Conservation (phyloP, 2,888 invertebrate genomes). For the Uropetala carovei region DNA sequence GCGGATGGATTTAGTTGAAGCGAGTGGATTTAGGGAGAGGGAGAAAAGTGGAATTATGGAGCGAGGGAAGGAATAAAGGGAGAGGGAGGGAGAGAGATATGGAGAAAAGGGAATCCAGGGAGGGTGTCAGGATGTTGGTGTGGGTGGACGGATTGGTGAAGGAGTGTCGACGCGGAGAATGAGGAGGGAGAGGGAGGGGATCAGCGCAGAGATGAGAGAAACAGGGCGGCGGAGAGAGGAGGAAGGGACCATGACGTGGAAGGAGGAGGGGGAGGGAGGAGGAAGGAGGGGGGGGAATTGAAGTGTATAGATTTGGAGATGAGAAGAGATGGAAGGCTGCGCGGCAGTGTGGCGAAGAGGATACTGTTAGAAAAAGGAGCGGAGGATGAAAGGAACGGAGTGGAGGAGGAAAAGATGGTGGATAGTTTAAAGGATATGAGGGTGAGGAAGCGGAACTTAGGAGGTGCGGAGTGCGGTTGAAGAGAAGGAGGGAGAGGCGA, state of each 20-base stretch:
- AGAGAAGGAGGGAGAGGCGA: no score
- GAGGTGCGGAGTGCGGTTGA: background rate
- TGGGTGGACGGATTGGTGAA: background rate
- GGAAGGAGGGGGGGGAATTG: background rate
- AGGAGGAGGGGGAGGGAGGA: background rate
- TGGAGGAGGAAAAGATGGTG: no score
- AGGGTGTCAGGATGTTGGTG: background rate
- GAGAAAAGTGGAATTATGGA: background rate
- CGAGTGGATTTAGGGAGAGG: background rate
- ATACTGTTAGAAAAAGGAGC: no score
- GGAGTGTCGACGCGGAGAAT: background rate
- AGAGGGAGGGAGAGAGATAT: background rate
- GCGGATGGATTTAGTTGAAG: background rate
- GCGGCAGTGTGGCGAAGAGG: no score
- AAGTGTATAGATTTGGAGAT: no score
- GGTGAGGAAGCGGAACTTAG: background rate
- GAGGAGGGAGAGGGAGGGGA: background rate
- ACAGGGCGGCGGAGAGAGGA: background rate
- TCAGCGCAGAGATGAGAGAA: background rate
- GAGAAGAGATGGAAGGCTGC: no score
- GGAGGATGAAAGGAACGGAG: no score
- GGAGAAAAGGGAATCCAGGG: background rate
- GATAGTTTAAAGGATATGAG: background rate
- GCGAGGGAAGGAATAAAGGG: background rate
- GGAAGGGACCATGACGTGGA: background rate